These are phyloP conservation scores for Podabrus alpinus DNA, from an alignment of 2,888 invertebrate genomes.

Conservation along the genomic window DNA sequence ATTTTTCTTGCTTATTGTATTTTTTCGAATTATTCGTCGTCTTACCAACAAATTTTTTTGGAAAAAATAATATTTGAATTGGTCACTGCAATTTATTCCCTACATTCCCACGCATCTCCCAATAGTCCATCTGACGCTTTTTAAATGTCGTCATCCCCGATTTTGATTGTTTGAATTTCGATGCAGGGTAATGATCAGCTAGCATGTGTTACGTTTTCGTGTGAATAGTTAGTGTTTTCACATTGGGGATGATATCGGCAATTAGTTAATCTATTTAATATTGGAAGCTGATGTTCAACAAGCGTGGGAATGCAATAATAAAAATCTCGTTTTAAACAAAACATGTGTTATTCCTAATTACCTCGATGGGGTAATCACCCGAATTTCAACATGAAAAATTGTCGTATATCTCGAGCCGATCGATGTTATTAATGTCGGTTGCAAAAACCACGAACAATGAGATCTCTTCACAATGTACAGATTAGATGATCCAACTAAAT, in stretches of 20 bases:
- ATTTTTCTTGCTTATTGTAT: neutral
- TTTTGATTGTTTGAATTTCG: slow-evolving; percentile 25
- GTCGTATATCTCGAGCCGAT: neutral
- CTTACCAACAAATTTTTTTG: neutral
- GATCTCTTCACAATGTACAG: slow-evolving; percentile 28
- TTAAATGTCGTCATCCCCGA: slow-evolving; percentile 14
- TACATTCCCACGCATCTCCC: slow-evolving; percentile 27
- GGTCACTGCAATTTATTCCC: neutral
- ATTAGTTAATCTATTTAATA: slow-evolving; percentile 7
- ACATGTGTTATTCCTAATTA: neutral
- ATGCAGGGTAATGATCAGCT: slow-evolving; percentile 19
- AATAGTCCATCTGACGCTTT: slow-evolving; percentile 26
- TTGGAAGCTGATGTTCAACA: slow-evolving; percentile 6
- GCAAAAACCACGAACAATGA: slow-evolving; percentile 29
- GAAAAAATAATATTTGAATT: neutral
- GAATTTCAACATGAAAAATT: neutral
- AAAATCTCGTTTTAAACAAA: neutral
- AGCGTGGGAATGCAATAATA: slow-evolving; percentile 13
- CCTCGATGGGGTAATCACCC: neutral
- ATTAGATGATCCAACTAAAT: slow-evolving; percentile 30
- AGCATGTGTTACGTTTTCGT: slow-evolving; percentile 25
- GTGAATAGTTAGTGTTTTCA: slow-evolving; percentile 18
- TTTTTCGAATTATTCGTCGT: neutral
- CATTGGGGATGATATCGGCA: slow-evolving; percentile 12
- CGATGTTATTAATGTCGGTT: slow-evolving; percentile 3